These are phyloP conservation scores for Drosophila sordidula DNA, from an alignment of 2,888 invertebrate species.

Conservation along the genomic window DNA sequence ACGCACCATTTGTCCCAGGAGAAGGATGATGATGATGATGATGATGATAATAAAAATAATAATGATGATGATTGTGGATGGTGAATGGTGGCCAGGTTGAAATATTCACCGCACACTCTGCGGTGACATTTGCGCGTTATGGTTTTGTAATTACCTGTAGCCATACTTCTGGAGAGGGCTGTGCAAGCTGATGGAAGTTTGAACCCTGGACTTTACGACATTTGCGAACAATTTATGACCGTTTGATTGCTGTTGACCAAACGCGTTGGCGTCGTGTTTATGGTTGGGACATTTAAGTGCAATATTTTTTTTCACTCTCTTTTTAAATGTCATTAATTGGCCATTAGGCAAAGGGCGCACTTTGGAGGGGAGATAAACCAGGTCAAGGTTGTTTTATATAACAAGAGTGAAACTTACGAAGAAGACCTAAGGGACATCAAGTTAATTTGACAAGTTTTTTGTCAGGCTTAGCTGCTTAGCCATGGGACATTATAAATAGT, in stretches of 20 bases:
- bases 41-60: constrained; percentile 8
- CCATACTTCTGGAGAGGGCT: constrained; percentile 20
- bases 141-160: constrained; percentile 75
- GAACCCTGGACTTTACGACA: constrained; percentile 39
- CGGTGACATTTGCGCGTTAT: constrained; percentile 74
- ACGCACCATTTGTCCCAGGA: constrained; percentile 47
- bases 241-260: constrained; percentile 63
- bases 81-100: constrained; percentile 16
- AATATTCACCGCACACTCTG: constrained; percentile 66
- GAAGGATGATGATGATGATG: constrained; percentile 6
- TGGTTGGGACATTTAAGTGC: constrained; percentile 49
- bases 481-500: not conserved
- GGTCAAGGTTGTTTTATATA: constrained; percentile 30
- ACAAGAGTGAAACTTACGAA: not conserved
- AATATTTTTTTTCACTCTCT: constrained; percentile 9
- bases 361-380: not conserved
- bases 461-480: not conserved
- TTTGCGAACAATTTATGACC: constrained; percentile 56
- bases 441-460: not conserved
- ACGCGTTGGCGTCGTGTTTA: constrained; percentile 42
- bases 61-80: constrained; percentile 13
- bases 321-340: constrained; percentile 59
- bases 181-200: not conserved
- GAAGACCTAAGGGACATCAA: not conserved
- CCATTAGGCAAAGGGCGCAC: constrained; percentile 33